Conservation (phyloP, 2,888 invertebrate genomes). For the Coleophora flavipennella region DNA sequence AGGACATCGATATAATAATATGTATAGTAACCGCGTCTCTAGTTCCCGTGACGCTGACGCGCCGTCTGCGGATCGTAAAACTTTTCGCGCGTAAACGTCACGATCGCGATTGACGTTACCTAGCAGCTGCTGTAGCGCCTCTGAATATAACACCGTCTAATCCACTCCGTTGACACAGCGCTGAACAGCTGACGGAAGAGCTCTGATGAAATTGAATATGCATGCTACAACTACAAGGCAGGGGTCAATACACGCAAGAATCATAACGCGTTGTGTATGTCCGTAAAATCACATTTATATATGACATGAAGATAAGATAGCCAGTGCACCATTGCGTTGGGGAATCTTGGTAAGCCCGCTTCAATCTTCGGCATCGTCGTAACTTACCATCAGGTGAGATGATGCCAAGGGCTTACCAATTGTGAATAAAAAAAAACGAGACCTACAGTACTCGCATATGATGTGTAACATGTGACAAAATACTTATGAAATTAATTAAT, state of each 20-base stretch:
- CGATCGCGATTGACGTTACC: slow-evolving; percentile 43
- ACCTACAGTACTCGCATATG: too few species aligned
- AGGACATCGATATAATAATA: too few species aligned
- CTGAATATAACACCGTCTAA: slow-evolving; percentile 51
- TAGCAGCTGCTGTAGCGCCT: slow-evolving; percentile 56
- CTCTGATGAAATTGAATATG: slow-evolving; percentile 8
- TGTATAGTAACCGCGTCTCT: slow-evolving; percentile 33
- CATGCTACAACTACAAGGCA: neutral
- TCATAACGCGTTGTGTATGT: neutral
- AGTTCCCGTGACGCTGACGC: slow-evolving; percentile 35
- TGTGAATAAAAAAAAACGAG: too few species aligned
- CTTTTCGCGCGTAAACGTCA: slow-evolving; percentile 72
- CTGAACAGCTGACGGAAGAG: slow-evolving; percentile 18
- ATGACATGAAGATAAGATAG: too few species aligned
- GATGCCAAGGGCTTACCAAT: too few species aligned
- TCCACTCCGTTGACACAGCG: slow-evolving; percentile 49
- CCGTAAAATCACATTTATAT: neutral
- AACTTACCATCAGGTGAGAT: too few species aligned
- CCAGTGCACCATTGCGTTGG: too few species aligned
- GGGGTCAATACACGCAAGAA: slow-evolving; percentile 1
- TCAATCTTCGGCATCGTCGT: too few species aligned
- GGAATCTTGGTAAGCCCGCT: too few species aligned
- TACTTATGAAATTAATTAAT: too few species aligned
- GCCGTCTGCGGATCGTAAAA: slow-evolving; percentile 66
- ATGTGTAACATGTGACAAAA: too few species aligned